These are phyloP conservation scores for Aeoliscus strigatus DNA, from an alignment of 2,797 vertebrate species.

Conservation along the genomic window DNA sequence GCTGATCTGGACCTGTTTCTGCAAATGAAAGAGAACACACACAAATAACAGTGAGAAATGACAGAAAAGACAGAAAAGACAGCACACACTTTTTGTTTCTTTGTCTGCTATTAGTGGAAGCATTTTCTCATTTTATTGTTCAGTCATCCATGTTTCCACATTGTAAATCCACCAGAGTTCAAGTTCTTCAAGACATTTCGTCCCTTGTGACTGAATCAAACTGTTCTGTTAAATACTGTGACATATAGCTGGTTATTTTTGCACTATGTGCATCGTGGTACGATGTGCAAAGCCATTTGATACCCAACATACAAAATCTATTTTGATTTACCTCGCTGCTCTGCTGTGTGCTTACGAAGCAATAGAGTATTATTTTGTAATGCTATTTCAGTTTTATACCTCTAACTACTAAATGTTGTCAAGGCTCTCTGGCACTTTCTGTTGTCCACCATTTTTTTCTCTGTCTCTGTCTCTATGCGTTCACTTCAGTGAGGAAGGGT, in stretches of 20 bases:
- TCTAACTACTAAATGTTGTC: slow-evolving; percentile 24
- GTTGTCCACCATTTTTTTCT: slow-evolving; percentile 2
- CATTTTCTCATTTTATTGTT: slow-evolving; percentile 1
- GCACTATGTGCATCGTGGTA: slow-evolving; percentile 33
- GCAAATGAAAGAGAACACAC: slow-evolving; percentile 7
- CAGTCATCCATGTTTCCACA: slow-evolving; percentile 2
- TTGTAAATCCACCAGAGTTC: slow-evolving; percentile 18
- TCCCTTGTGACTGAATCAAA: slow-evolving; percentile 10
- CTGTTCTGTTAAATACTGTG: slow-evolving; percentile 30
- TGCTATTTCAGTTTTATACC: slow-evolving; percentile 37
- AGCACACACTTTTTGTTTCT: slow-evolving; percentile 32
- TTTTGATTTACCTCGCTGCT: slow-evolving; percentile 43
- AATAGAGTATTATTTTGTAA: slow-evolving; percentile 48
- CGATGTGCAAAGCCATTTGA: slow-evolving; percentile 38
- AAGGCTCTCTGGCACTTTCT: slow-evolving; percentile 19
- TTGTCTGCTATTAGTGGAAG: slow-evolving; percentile 5
- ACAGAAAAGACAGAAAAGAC: slow-evolving; percentile 9
- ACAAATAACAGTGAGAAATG: not conserved
- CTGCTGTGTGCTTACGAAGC: slow-evolving; percentile 36
- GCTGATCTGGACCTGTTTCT: slow-evolving; percentile 11
- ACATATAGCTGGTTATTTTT: slow-evolving; percentile 46
- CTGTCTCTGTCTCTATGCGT: slow-evolving; percentile 12
- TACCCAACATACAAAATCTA: slow-evolving; percentile 39
- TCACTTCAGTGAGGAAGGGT: slow-evolving; percentile 24
- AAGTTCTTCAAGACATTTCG: slow-evolving; percentile 1